phyloP scores from a whole-genome alignment of 2,888 invertebrate genomes.

The Lepidochitona cinerea region DNA sequence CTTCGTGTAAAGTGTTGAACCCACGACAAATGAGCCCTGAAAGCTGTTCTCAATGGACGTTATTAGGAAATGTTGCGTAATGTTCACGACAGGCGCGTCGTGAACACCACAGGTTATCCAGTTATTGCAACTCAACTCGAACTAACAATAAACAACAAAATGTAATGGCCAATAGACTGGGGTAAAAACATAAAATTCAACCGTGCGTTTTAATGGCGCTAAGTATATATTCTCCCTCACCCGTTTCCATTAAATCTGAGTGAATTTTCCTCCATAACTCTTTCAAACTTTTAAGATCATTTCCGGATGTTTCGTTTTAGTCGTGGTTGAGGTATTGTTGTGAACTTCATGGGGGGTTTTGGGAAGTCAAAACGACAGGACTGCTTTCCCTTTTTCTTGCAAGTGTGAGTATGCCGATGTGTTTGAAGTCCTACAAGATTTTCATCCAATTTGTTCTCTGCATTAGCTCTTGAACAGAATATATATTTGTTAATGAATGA shows the following conservation, averaged over 20 bases:
- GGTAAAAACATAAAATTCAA: too few relatives aligned
- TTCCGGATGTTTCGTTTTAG: background rate
- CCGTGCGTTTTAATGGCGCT: too few relatives aligned
- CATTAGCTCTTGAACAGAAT: slow-evolving; percentile 12
- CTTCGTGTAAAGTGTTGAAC: too few relatives aligned
- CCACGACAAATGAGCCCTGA: too few relatives aligned
- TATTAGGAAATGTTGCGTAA: too few relatives aligned
- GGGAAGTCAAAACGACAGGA: slow-evolving; percentile 33
- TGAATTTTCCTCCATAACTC: background rate
- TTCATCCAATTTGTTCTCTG: too few relatives aligned
- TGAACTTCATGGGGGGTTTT: slow-evolving; percentile 23
- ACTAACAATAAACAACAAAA: too few relatives aligned
- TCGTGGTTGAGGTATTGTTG: slow-evolving; percentile 25
- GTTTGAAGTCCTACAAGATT: slow-evolving; percentile 12
- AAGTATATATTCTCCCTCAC: slow-evolving; percentile 9
- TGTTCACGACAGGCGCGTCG: too few relatives aligned
- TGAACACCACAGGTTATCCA: too few relatives aligned
- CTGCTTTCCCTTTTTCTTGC: slow-evolving; percentile 19
- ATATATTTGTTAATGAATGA: slow-evolving; percentile 27
- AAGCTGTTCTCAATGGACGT: too few relatives aligned
- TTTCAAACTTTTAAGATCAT: slow-evolving; percentile 3
- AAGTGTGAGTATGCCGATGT: slow-evolving; percentile 27
- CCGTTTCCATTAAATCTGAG: background rate
- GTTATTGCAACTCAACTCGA: too few relatives aligned
- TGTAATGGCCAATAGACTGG: too few relatives aligned